Conservation (phyloP, 2,797 vertebrate genomes). For the Tiaroga cobitis region DNA sequence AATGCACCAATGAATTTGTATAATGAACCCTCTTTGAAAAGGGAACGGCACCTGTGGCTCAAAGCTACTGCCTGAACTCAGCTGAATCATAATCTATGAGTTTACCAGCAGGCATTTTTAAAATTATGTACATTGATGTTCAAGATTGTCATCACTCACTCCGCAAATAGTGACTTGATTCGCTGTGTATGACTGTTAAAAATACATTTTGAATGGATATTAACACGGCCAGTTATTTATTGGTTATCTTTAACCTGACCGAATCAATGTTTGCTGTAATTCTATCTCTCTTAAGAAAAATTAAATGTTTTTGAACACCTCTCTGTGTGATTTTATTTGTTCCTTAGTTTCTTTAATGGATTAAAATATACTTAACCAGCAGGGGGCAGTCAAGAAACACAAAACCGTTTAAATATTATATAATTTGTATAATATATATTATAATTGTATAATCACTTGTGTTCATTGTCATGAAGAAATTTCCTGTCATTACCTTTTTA, state of each 20-base stretch:
- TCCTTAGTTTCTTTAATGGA: not conserved
- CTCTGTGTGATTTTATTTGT: constrained; percentile 17
- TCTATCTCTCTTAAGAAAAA: constrained; percentile 69
- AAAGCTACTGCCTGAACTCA: constrained; percentile 63
- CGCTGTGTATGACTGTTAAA: constrained; percentile 74
- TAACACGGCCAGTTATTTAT: constrained; percentile 85
- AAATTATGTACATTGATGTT: constrained; percentile 18
- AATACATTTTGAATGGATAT: constrained; percentile 71
- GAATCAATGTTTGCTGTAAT: constrained; percentile 80
- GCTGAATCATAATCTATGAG: constrained; percentile 65
- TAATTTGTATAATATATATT: not conserved
- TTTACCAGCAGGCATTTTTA: constrained; percentile 62
- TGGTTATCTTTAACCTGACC: constrained; percentile 75
- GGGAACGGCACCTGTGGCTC: constrained; percentile 68
- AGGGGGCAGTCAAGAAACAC: constrained; percentile 19
- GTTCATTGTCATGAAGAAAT: not conserved
- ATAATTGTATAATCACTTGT: not conserved
- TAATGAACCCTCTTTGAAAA: constrained; percentile 65
- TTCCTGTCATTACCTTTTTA: not conserved
- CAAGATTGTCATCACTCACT: constrained; percentile 63
- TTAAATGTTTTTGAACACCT: constrained; percentile 73
- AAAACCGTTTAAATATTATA: not conserved
- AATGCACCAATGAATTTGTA: constrained; percentile 63
- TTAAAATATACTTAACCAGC: not conserved
- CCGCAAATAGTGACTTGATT: constrained; percentile 69